Evolutionary conservation across 2,888 invertebrate species (phyloP), one percentile per base, ranked within the genome.

Genomic region (Phymatocera aterrima): DNA sequence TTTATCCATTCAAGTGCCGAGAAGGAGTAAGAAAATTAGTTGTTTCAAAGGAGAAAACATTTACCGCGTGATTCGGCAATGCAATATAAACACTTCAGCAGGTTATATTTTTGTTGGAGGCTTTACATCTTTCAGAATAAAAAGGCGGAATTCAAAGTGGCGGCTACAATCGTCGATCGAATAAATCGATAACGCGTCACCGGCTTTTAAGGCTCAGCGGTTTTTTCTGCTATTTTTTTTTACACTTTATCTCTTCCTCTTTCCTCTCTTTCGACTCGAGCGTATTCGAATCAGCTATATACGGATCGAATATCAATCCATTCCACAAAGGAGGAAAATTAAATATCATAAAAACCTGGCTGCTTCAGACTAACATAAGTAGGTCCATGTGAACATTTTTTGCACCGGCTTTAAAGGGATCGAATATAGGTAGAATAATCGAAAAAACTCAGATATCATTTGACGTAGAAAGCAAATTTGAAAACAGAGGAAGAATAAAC

Each of bases 301-400:
- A n/a, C 15, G 24, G 46, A 46, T 68, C 68, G 68, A 68, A 68
- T 68, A 68, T 68, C 46, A 46, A 68, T 68, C 24, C 24, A 68
- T n/a, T 43, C 6, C 8, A 10, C 1, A 21, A 15, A n/a, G 6
- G 48, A 37, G 18, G 18, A 21, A n/a, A n/a, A n/a, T n/a, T n/a
- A n/a, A n/a, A n/a, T n/a, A n/a, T n/a, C n/a, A n/a, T n/a, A n/a
- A n/a, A n/a, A n/a, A n/a, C n/a, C n/a, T n/a, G n/a, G n/a, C n/a
- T n/a, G n/a, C n/a, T n/a, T n/a, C n/a, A n/a, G n/a, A n/a, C n/a
- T n/a, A n/a, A n/a, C n/a, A n/a, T n/a, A n/a, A n/a, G n/a, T n/a
- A n/a, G n/a, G n/a, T n/a, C n/a, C n/a, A n/a, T n/a, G n/a, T n/a
- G n/a, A n/a, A n/a, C n/a, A n/a, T n/a, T n/a, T n/a, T n/a, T n/a